These are phyloP conservation scores for Scomber colias DNA, from an alignment of 2,113 vertebrate species.

Conservation along the genomic window DNA sequence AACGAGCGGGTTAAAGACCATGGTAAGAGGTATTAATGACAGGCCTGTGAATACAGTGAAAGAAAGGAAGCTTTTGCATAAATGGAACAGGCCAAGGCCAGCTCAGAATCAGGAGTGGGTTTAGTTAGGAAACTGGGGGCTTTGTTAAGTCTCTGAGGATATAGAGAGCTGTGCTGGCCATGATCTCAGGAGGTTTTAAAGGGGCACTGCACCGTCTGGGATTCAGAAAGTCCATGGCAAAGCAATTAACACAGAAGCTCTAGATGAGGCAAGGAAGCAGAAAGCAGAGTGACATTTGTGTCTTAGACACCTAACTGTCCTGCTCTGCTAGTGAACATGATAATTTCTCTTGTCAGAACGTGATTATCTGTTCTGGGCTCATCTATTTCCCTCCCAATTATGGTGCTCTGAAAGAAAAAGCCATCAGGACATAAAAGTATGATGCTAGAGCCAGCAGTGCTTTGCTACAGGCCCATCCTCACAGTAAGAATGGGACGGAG, in stretches of 20 bases:
- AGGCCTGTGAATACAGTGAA: constrained; percentile 44
- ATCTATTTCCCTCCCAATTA: constrained; percentile 45
- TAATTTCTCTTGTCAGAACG: constrained; percentile 75
- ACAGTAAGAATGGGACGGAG: not conserved
- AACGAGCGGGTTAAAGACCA: constrained; percentile 65
- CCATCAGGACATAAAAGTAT: constrained; percentile 48
- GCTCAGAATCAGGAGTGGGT: constrained; percentile 18
- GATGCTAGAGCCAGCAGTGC: constrained; percentile 19
- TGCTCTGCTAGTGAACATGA: constrained; percentile 54
- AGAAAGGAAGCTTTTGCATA: constrained; percentile 43
- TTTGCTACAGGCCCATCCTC: constrained; percentile 19
- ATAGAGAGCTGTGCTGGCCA: constrained; percentile 1
- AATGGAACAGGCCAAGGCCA: constrained; percentile 17
- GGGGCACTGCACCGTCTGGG: constrained; percentile 1
- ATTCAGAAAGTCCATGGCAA: constrained; percentile 47
- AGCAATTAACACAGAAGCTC: constrained; percentile 61
- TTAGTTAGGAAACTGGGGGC: constrained; percentile 16
- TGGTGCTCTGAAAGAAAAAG: constrained; percentile 42
- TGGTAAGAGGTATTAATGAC: constrained; percentile 55
- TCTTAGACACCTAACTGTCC: constrained; percentile 51
- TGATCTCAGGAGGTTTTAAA: constrained; percentile 40
- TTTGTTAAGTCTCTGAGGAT: constrained; percentile 26
- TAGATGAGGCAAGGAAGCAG: constrained; percentile 52
- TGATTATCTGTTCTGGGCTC: constrained; percentile 70
- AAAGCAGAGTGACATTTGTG: constrained; percentile 68